Evolutionary conservation across 2,797 vertebrate genomes (phyloP), one percentile per base, ranked within the genome.

Genomic region (Sphaeramia orbicularis): DNA sequence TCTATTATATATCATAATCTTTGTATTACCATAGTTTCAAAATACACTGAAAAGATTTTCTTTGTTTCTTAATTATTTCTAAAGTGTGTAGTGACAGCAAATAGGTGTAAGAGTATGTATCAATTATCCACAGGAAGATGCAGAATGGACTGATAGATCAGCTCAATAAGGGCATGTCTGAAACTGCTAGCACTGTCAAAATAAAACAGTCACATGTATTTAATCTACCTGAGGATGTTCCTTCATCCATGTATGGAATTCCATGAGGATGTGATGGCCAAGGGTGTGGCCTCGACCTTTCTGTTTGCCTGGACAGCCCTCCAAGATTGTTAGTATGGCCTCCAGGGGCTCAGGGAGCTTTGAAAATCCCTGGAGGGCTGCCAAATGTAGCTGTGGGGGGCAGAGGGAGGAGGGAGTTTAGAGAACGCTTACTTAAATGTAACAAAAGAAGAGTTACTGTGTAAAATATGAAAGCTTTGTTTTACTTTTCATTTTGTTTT

Each of bases 191-290:
- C n/a, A 40, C 21, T 24, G 30, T 16, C 15, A 45, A 32, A 3
- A 18, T 21, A 12, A 50, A 50, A 43, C 44, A 7, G 2, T 36
- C 41, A n/a, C 6, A 15, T 30, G 7, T 24, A 35, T 56, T 10
- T 36, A 0, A 4, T 41, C 16, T 81, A 91, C 91, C 88, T 88
- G 78, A 13, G 91, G 88, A 76, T 77, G 72, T 30, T 79, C 79
- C 54, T 84, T 80, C 50, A 87, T 52, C 94, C 94, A 95, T 11
- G 36, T 77, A 57, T 86, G 82, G 68, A 94, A 95, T 85, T 94
- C 92, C 12, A 68, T 42, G 16, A 95, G 80, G 59, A 95, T 50
- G 8, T 88, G 80, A 45, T 86, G 81, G 13, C 80, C 56, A 14
- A 92, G 69, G 15, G 86, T 91, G 63, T 83, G 74, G 62, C 83